These are phyloP conservation scores for Stenchaetothrips biformis DNA, from an alignment of 2,888 invertebrate genomes.

Conservation along the genomic window DNA sequence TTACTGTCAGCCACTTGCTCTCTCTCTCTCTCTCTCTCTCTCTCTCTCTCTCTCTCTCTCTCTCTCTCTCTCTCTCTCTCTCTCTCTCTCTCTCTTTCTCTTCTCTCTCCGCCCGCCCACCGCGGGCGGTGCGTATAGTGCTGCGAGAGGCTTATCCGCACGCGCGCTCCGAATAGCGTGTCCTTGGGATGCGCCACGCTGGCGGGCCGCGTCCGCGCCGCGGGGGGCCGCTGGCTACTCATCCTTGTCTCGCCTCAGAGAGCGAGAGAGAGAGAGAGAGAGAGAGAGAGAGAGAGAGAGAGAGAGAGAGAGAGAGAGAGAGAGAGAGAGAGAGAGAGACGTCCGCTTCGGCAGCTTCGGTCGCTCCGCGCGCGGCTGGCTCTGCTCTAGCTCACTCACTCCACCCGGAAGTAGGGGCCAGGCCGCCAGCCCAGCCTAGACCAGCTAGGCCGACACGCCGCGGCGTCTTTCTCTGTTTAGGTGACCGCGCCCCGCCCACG, in stretches of 20 bases:
- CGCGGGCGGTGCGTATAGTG: not conserved
- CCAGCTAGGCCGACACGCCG: no score
- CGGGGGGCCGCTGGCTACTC: not conserved
- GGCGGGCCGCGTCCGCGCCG: not conserved
- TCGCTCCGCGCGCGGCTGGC: not conserved
- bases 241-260: no score
- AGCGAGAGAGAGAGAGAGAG: no score
- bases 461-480: slow-evolving; percentile 19
- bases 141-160: not conserved
- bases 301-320: no score
- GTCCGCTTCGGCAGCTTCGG: not conserved
- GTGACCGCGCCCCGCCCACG: not conserved
- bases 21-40: no score
- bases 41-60: no score
- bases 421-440: not conserved
- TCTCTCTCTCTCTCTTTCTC: no score
- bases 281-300: no score
- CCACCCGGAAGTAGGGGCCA: not conserved
- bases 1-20: no score
- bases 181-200: not conserved
- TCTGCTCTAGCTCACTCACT: slow-evolving; percentile 17
- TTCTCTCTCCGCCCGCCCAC: not conserved
- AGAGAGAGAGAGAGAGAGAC: no score
- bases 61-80: no score
- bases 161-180: slow-evolving; percentile 11